Base-by-base conservation (phyloP, 2,113 vertebrate genomes). In the Struthidea cinerea region DNA sequence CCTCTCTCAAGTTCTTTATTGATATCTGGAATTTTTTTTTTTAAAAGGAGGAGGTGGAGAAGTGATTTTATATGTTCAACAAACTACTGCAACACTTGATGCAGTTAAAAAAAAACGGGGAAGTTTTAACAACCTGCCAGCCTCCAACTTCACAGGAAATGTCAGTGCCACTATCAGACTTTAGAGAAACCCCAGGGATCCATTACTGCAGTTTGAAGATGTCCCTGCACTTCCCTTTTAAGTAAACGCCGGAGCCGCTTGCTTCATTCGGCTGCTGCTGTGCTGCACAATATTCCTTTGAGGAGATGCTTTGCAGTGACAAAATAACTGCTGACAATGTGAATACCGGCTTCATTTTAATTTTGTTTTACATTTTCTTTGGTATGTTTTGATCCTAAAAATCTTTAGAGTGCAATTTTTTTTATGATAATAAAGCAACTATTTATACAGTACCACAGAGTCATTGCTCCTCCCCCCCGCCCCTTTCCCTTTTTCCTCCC, bases 241-340 rank as follows among this genome's bases (percentile, higher is more conserved):
- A 96, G 94, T 84, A 13, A 80, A 87, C 56, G 90, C 94, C 1
- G 44, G 92, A 96, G 95, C 93, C 7, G 60, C 94, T 94, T 95
- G 95, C 96, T 97, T 90, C 94, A 35, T 64, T 94, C 75, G 14
- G 63, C 60, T 80, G 97, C 95, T 85, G 90, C 96, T 97, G 94
- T 53, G 96, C 94, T 70, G 85, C 95, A 94, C 95, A 94, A 92
- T 97, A 95, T 95, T 95, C 97, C 95, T 97, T 96, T 96, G 97
- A 97, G 95, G 93, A 94, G 93, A 81, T 89, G 93, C 93, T 97
- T 97, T 97, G 95, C 95, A 94, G 75, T 94, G 97, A 97, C 96
- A 97, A 96, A 97, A 95, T 97, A 97, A 96, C 96, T 97, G 97
- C 97, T 97, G 96, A 97, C 97, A 97, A 92, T 53, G 95, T 95